phyloP scores from a whole-genome alignment of 2,797 vertebrate species.

The Cynodonichthys magdalenae region DNA sequence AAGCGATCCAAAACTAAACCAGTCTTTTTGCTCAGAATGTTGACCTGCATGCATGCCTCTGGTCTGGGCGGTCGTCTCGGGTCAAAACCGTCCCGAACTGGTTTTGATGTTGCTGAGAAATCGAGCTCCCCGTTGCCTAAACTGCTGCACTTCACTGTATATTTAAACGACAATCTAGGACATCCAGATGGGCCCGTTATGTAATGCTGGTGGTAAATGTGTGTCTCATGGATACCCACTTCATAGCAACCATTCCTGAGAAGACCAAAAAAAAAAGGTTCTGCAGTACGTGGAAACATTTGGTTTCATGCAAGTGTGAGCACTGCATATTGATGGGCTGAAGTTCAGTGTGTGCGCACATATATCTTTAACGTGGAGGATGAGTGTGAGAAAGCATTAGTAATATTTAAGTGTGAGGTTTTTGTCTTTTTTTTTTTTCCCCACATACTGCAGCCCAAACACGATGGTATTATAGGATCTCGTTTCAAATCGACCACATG shows the following conservation, averaged over 20 bases:
- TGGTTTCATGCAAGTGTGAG: constrained; percentile 8
- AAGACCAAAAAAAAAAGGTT: constrained; percentile 30
- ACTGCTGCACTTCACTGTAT: constrained; percentile 6
- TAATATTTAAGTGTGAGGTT: constrained; percentile 30
- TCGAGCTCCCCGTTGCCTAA: constrained; percentile 16
- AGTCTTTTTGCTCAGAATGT: constrained; percentile 5
- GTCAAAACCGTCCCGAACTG: constrained; percentile 22
- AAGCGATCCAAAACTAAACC: constrained; percentile 4
- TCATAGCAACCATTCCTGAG: constrained; percentile 38
- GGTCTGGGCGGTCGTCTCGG: constrained; percentile 47
- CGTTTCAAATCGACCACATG: constrained; percentile 6
- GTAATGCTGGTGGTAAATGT: constrained; percentile 20
- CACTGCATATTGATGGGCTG: background rate
- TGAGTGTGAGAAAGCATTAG: constrained; percentile 16
- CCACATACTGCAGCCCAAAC: background rate
- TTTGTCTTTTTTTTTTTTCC: constrained; percentile 23
- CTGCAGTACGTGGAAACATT: constrained; percentile 29
- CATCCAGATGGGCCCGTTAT: constrained; percentile 37
- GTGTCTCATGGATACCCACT: constrained; percentile 18
- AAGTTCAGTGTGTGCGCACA: constrained; percentile 5
- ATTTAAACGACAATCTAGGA: constrained; percentile 59
- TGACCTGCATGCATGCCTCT: constrained; percentile 4
- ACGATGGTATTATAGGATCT: constrained; percentile 16
- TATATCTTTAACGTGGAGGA: constrained; percentile 3
- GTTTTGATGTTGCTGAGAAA: constrained; percentile 19